Base-by-base conservation (phyloP, 2,888 invertebrate genomes). In the Seira ritae region DNA sequence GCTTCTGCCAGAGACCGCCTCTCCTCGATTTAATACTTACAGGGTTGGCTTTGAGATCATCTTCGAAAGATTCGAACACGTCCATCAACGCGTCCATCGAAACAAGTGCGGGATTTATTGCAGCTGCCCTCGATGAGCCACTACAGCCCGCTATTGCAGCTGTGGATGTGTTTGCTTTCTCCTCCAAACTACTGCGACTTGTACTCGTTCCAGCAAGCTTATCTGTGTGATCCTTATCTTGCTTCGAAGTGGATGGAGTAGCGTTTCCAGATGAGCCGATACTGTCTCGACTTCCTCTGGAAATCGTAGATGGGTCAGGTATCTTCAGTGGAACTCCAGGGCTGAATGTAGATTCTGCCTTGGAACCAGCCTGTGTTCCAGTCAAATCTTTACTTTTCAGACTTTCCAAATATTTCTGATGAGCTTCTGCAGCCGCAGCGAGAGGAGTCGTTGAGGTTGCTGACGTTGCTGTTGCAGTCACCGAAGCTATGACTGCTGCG, bases 1-100 rank as follows among this genome's bases (percentile, higher is more conserved):
- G 76, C 73, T 89, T 88, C 37, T 86, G 86, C 89, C 89, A 89
- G 3, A 89, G 76, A 6, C 88, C 89, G 50, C 89, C 89, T 42
- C 89, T 75, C 68, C 88, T 78, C 1, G 87, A 87, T 74, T 87
- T 89, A 78, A 88, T 89, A 77, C 87, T 87, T 42, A 83, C 85
- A 22, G 89, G 89, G 84, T 89, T 88, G 8, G 84, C 82, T 60
- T 87, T 83, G 71, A 89, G 84, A 84, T 89, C 89, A 79, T 84
- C 84, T 19, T 88, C 72, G 75, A 89, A 89, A 20, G 89, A 89
- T 73, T 89, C 89, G 75, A 88, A 89, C 19, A 87, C 86, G 74
- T 87, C 88, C 87, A 85, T 87, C 65, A 89, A 89, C 12, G 80
- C 87, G 71, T 89, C 89, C 74, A 83, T 80, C 50, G 75, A 76